These are phyloP conservation scores for Psophia crepitans DNA, from an alignment of 2,113 vertebrate species.

Conservation along the genomic window DNA sequence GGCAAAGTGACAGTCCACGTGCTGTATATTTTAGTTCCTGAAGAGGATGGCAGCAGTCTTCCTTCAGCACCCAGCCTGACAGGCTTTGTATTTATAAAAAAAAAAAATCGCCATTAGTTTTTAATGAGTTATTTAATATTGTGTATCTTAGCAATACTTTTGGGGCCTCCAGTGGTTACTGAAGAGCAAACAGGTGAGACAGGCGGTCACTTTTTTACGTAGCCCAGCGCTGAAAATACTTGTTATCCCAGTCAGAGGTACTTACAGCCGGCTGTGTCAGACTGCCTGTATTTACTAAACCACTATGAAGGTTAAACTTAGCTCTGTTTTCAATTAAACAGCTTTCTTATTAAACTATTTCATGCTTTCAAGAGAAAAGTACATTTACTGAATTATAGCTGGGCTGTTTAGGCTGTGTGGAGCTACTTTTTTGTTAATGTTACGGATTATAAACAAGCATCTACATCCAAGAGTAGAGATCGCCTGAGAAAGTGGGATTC, in stretches of 20 bases:
- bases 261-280: neutral
- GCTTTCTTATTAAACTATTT: neutral
- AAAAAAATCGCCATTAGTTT: neutral
- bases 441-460: neutral
- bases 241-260: neutral
- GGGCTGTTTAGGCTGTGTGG: neutral
- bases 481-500: neutral
- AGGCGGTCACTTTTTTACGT: neutral
- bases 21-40: conserved; percentile 12
- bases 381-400: neutral
- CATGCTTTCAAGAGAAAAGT: neutral
- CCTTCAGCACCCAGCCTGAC: neutral
- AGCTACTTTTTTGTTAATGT: neutral
- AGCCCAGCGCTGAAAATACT: neutral
- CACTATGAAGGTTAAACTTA: neutral
- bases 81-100: neutral
- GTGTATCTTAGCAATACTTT: neutral
- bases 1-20: neutral
- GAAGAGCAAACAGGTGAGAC: neutral
- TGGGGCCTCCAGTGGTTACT: neutral
- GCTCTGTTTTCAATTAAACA: neutral
- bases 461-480: neutral
- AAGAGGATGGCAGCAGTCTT: neutral
- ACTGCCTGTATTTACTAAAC: neutral
- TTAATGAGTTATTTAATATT: neutral